Conservation (phyloP, 2,888 invertebrate genomes). For the Crioceris asparagi region DNA sequence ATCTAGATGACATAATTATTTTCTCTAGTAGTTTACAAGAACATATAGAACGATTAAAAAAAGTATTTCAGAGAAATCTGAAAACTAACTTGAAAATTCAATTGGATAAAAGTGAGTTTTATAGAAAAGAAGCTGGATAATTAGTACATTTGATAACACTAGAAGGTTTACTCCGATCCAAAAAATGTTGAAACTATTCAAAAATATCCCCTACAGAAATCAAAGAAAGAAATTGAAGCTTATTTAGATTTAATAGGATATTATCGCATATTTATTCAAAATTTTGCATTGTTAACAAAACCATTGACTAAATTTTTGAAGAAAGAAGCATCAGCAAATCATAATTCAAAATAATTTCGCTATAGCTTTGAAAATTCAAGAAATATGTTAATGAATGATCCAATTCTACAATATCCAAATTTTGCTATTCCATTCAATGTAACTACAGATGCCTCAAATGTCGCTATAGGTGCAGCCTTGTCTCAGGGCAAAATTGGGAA, state of each 20-base stretch:
- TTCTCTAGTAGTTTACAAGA: slow-evolving; percentile 11
- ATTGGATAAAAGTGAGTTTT: slow-evolving; percentile 14
- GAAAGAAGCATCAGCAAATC: background rate
- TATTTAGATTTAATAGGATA: too few species aligned
- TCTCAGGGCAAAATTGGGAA: too few species aligned
- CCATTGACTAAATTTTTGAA: background rate
- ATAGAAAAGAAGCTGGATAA: slow-evolving; percentile 14
- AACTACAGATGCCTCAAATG: background rate
- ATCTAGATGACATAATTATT: slow-evolving; percentile 10
- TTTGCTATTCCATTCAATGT: background rate
- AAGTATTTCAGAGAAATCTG: slow-evolving; percentile 6
- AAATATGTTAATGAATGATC: background rate
- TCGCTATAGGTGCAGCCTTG: background rate
- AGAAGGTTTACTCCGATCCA: too few species aligned
- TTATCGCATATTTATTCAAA: too few species aligned
- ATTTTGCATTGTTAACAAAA: slow-evolving; percentile 7
- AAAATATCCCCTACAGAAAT: slow-evolving; percentile 13
- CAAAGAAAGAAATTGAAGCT: too few species aligned
- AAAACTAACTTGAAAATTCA: slow-evolving; percentile 11
- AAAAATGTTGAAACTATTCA: too few species aligned
- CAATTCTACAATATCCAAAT: background rate
- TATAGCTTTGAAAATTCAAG: background rate
- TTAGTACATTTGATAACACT: slow-evolving; percentile 11
- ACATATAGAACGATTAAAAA: slow-evolving; percentile 7
- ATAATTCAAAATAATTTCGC: background rate